These are phyloP conservation scores for Yponomeuta plumbellus DNA, from an alignment of 2,888 invertebrate species.

Conservation along the genomic window DNA sequence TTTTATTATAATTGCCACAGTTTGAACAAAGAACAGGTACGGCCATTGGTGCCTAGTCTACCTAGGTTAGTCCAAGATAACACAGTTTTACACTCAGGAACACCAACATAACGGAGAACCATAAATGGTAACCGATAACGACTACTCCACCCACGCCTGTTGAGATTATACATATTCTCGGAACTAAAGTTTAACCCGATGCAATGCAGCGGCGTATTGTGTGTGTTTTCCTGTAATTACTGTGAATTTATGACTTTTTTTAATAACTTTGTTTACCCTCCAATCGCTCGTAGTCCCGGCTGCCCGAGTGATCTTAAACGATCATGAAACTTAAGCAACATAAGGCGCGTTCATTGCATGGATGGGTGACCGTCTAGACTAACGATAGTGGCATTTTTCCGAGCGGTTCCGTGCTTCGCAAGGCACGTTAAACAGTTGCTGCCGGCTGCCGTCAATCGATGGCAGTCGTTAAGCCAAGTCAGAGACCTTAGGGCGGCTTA, in stretches of 20 bases:
- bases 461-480: too few species aligned
- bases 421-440: too few species aligned
- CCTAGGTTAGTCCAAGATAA: background rate
- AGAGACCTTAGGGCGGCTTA: too few species aligned
- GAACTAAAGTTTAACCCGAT: background rate
- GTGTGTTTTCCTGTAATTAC: background rate
- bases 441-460: too few species aligned
- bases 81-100: background rate
- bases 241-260: background rate
- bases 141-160: background rate
- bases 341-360: too few species aligned
- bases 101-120: background rate
- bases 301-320: too few species aligned
- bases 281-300: too few species aligned
- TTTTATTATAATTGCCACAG: background rate
- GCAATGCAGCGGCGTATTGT: background rate
- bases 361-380: too few species aligned
- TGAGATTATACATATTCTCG: background rate
- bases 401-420: too few species aligned
- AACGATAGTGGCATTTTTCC: too few species aligned
- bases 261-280: too few species aligned
- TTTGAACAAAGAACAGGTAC: background rate
- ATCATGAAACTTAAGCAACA: too few species aligned
- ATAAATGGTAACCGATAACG: constrained; percentile 1
- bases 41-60: background rate